phyloP scores from a whole-genome alignment of 1,140 invertebrate species.

The Lepidurus apus region DNA sequence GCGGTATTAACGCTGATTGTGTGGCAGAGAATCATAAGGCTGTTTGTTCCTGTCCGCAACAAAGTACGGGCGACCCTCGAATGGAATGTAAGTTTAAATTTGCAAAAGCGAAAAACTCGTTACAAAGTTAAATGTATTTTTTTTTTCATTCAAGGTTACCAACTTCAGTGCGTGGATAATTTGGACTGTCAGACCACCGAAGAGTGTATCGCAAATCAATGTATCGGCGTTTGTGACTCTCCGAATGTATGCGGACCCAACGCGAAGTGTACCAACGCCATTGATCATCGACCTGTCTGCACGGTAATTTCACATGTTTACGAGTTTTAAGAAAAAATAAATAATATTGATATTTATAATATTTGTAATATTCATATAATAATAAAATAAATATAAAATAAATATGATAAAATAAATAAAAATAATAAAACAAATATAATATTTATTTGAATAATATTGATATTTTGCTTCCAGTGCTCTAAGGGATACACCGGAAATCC shows the following conservation, averaged over 20 bases:
- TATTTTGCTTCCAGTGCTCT: slow-evolving; percentile 68
- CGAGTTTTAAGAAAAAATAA: no score
- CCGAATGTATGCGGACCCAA: slow-evolving; percentile 74
- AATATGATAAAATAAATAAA: not conserved
- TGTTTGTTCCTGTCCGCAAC: slow-evolving; percentile 64
- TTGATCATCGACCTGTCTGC: slow-evolving; percentile 36
- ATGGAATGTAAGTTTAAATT: not conserved
- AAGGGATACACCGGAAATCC: slow-evolving; percentile 79
- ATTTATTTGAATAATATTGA: not conserved
- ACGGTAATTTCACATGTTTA: not conserved
- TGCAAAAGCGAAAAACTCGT: not conserved
- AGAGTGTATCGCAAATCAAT: slow-evolving; percentile 72
- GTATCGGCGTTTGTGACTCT: slow-evolving; percentile 70
- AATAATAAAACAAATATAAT: not conserved
- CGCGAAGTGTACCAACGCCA: slow-evolving; percentile 62
- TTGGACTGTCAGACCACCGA: slow-evolving; percentile 63
- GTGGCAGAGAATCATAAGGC: slow-evolving; percentile 55
- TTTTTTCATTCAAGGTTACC: slow-evolving; percentile 52
- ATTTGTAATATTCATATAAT: not conserved
- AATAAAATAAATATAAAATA: not conserved
- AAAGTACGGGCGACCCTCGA: slow-evolving; percentile 40
- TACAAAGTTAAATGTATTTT: slow-evolving; percentile 22
- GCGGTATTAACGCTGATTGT: slow-evolving; percentile 71
- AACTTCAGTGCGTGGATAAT: slow-evolving; percentile 70
- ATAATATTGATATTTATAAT: slow-evolving; percentile 22